Base-by-base conservation (phyloP, 1,140 invertebrate species). In the Leguminivora glycinivorella region DNA sequence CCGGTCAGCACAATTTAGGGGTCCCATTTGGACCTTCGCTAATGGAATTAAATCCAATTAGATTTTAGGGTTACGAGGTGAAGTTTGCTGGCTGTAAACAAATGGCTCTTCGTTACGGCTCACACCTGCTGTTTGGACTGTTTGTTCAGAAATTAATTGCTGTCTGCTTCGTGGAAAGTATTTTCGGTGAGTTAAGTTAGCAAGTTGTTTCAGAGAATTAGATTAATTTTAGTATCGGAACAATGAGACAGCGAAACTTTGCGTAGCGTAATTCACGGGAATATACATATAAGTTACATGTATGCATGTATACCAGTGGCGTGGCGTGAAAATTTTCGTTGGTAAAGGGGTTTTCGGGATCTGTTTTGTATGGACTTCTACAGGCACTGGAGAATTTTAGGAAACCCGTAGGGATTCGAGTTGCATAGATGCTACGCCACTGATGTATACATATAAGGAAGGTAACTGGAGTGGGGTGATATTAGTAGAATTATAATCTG, bases 21-120 rank as follows among this genome's bases (percentile, higher is more conserved):
- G 79, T 72, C 83, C 83, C 84, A 85, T 87, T 89, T 83, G 83
- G 84, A 84, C 84, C 84, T 85, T 82, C 78, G 81, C 82, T 90
- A 91, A 91, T 91, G 88, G 88, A 89, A 91, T 89, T 89, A 88
- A 88, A 91, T 89, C 87, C 88, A 90, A 90, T 90, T 88, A 90
- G 84, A 88, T 88, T 88, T 88, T 85, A 88, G 84, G 88, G 86
- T 87, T 88, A 86, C 85, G 83, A 87, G 85, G 85, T 88, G 83
- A 87, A 91, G 85, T 88, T 90, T 88, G 82, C 82, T 84, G 77
- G 83, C 83, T 80, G 82, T 81, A 84, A 87, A 88, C 84, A 91
- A 91, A 89, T 89, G 81, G 83, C 78, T 78, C 76, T 82, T 79
- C 80, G 83, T 80, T 86, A 84, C 75, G 77, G 80, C 72, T 77